Base-by-base conservation (phyloP, 2,888 invertebrate species). In the Dascillus cervinus region DNA sequence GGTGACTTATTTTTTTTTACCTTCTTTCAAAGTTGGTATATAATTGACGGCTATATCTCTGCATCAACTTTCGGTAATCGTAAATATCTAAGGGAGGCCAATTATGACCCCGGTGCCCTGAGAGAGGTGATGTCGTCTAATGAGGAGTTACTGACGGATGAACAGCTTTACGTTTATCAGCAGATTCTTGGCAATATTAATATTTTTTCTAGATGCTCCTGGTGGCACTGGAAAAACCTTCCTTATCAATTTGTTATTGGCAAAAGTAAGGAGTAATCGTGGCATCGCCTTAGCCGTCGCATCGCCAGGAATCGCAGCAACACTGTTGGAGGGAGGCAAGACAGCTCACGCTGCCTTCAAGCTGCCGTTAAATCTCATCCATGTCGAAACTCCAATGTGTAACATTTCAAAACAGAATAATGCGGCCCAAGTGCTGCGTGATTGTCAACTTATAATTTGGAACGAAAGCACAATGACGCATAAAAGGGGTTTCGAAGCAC, bases 281-380 rank as follows among this genome's bases (percentile, higher is more conserved):
- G 34, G 43, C 2, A 55, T 60, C 22, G 59, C 58, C 10, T 29
- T 66, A 17, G 55, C 60, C 8, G 36, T 65, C 15, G 64, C 64
- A 4, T 64, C 57, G 19, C 62, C 61, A 5, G 61, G 62, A 3
- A 66, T 67, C 32, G 62, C 61, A 14, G 59, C 63, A 3, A 62
- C 57, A 14, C 43, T 66, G 11, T 37, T 67, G 11, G 44, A 50
- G 22, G 49, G 50, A 22, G 42, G 44, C 8, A 20, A 50, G 39
- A 64, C 57, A 13, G 52, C 53, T 8, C 60, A 63, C 46, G 53
- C 53, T 5, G 35, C 46, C 13, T 46, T 62, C 3, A 58, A 59
- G 29, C 34, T 60, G 30, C 55, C 31, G 32, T 34, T 60, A 14
- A 48, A 58, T 26, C 15, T 56, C 5, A 29, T 37, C 17, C 26